Base-by-base conservation (phyloP, 2,888 invertebrate genomes). In the Lobophora halterata region DNA sequence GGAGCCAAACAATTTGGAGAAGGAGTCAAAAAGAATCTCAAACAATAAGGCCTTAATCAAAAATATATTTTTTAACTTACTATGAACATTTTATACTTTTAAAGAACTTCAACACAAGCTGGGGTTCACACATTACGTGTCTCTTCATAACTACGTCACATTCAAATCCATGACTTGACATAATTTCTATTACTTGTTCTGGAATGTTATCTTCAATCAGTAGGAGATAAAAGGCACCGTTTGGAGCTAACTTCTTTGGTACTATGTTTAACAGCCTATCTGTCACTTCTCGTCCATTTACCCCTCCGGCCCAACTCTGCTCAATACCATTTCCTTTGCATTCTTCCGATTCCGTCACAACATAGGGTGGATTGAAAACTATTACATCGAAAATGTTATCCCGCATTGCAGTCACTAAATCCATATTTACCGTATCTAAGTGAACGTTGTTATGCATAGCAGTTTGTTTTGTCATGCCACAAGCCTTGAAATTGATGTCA, bases 341-440 rank as follows among this genome's bases (percentile, higher is more conserved):
- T 80, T 98, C 97, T 7, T 89, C 81, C 24, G 91, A 83, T 4
- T 92, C 91, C 0, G 98, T 98, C 0, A 96, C 94, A 20, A 99
- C 99, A 88, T 99, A 99, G 0, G 99, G 99, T 1, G 99, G 99
- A 89, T 99, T 99, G 67, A 98, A 99, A 32, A 99, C 69, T 35
- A 99, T 88, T 10, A 99, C 60, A 89, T 99, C 99, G 57, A 98
- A 92, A 9, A 86, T 61, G 27, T 87, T 78, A 36, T 79, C 67
- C 13, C 75, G 70, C 34, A 97, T 83, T 46, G 90, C 81, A 52
- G 73, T 74, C 2, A 88, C 75, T 28, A 96, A 81, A 74, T 93
- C 91, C 89, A 92, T 92, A 43, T 89, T 89, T 3, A 93, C 58
- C 6, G 89, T 71, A 48, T 95, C 92, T 10, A 95, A 65, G 8